These are phyloP conservation scores for Campopleginae sp. DNA, from an alignment of 2,888 invertebrate species.

Conservation along the genomic window DNA sequence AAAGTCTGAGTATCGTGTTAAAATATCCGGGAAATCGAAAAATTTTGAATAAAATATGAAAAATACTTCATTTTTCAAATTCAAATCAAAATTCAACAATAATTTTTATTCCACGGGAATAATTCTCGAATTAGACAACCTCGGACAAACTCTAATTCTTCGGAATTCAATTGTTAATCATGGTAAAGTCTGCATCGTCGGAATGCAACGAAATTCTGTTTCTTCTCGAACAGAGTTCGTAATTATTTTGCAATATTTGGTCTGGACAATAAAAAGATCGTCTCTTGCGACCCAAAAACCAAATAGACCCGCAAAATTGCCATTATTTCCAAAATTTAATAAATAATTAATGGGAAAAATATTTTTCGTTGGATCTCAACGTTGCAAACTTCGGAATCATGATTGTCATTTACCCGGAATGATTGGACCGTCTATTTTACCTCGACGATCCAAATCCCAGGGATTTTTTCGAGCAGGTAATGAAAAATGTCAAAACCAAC, in stretches of 20 bases:
- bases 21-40: constrained; percentile 1
- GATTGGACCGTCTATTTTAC: not conserved
- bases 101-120: not conserved
- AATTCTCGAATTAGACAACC: not conserved
- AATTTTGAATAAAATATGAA: not conserved
- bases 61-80: not conserved
- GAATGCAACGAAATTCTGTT: too few species aligned
- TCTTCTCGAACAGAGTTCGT: too few species aligned
- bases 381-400: too few species aligned
- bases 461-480: constrained; percentile 53
- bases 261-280: too few species aligned
- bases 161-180: too few species aligned
- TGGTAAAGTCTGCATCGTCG: too few species aligned
- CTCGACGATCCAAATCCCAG: constrained; percentile 28
- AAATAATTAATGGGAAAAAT: too few species aligned
- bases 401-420: not conserved
- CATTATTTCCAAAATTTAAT: too few species aligned
- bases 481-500: constrained; percentile 50
- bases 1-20: constrained; percentile 25
- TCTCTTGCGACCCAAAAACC: too few species aligned
- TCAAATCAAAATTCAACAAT: not conserved
- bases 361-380: too few species aligned
- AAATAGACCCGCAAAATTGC: too few species aligned
- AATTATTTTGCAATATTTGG: too few species aligned
- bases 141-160: not conserved